These are phyloP conservation scores for Felis chaus DNA, from an alignment of 2,113 vertebrate genomes.

Conservation along the genomic window DNA sequence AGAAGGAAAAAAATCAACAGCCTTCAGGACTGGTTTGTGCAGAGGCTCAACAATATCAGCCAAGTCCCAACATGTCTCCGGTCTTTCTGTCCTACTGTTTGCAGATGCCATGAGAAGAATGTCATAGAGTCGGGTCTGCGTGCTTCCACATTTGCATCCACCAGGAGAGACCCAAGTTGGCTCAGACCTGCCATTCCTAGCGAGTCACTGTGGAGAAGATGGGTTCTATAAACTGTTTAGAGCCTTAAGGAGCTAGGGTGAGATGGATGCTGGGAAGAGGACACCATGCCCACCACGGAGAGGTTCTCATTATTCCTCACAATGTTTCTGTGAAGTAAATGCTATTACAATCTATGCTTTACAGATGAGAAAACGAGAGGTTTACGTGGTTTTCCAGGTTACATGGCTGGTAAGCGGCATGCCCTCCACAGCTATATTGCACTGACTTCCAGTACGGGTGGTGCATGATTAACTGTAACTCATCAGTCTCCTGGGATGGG, in stretches of 20 bases:
- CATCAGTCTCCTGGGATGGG: background rate
- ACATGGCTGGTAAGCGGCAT: background rate
- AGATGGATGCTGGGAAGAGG: background rate
- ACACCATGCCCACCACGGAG: background rate
- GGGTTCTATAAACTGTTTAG: background rate
- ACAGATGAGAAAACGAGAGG: background rate
- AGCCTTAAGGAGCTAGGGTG: background rate
- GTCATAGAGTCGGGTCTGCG: background rate
- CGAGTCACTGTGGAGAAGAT: background rate
- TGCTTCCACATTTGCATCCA: background rate
- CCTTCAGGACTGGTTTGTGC: background rate
- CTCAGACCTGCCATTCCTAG: background rate
- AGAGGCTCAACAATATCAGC: background rate
- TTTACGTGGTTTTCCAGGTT: background rate
- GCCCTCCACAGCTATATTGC: background rate
- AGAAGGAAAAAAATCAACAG: background rate
- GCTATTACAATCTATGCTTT: background rate
- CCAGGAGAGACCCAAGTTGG: background rate
- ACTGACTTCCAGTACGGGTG: background rate
- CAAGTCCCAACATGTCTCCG: background rate
- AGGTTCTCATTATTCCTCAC: background rate
- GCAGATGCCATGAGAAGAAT: background rate
- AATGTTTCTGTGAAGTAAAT: background rate
- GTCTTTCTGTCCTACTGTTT: background rate
- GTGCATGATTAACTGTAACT: background rate